These are phyloP conservation scores for Ivindomyrus marchei DNA, from an alignment of 2,113 vertebrate species.

Conservation along the genomic window DNA sequence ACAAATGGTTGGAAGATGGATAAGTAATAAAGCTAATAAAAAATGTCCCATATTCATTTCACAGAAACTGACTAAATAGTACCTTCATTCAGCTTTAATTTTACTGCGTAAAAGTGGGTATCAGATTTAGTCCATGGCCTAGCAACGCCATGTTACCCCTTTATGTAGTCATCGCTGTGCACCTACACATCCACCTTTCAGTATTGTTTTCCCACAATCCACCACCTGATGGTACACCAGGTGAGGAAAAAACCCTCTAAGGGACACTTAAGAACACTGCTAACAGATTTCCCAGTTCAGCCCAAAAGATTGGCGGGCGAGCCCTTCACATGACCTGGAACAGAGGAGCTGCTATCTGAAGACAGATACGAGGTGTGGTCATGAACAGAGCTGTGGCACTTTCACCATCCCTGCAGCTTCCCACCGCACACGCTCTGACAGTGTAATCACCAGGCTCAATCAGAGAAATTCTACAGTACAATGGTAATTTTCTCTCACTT, in stretches of 20 bases:
- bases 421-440: conserved; percentile 58
- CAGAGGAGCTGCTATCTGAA: conserved; percentile 45
- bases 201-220: neutral
- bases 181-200: neutral
- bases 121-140: neutral
- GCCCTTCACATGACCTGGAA: conserved; percentile 48
- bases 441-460: conserved; percentile 80
- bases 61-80: neutral
- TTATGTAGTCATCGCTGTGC: neutral
- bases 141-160: neutral
- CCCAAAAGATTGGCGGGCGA: conserved; percentile 36
- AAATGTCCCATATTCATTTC: neutral
- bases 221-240: neutral
- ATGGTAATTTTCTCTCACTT: conserved; percentile 72
- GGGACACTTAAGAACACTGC: conserved; percentile 11
- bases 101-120: neutral
- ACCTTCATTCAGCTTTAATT: neutral
- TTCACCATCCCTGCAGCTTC: conserved; percentile 34
- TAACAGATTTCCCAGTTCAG: conserved; percentile 10
- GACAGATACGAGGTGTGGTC: conserved; percentile 42
- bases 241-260: conserved; percentile 17
- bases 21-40: neutral
- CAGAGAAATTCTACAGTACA: conserved; percentile 76
- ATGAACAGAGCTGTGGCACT: neutral
- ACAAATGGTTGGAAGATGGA: neutral